These are phyloP conservation scores for Biston betularia DNA, from an alignment of 2,888 invertebrate species.

Conservation along the genomic window DNA sequence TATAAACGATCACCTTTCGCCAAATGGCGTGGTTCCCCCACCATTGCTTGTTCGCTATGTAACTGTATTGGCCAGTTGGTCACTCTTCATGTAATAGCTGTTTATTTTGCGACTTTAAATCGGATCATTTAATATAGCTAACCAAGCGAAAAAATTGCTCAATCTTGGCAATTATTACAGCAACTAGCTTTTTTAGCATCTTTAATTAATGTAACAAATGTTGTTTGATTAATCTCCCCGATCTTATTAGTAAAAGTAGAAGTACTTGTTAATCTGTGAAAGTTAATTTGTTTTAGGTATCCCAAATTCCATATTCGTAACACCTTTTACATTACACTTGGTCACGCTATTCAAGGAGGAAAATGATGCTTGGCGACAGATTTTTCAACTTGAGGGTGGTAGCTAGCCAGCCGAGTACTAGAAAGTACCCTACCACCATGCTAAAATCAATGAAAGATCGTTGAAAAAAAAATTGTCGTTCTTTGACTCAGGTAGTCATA, in stretches of 20 bases:
- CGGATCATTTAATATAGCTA: constrained; percentile 38
- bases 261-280: background rate
- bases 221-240: background rate
- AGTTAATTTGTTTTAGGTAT: background rate
- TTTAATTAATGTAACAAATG: background rate
- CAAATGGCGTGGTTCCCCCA: constrained; percentile 45
- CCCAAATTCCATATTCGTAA: background rate
- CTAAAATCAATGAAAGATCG: too few relatives aligned
- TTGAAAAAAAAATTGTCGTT: too few relatives aligned
- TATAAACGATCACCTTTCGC: constrained; percentile 45
- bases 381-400: too few relatives aligned
- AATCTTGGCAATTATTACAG: constrained; percentile 30
- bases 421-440: too few relatives aligned
- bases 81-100: constrained; percentile 34
- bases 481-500: too few relatives aligned
- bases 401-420: too few relatives aligned
- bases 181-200: constrained; percentile 9
- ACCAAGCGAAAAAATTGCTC: constrained; percentile 41
- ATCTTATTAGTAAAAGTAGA: background rate
- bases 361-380: too few relatives aligned
- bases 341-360: background rate
- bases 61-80: constrained; percentile 35
- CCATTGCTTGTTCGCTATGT: constrained; percentile 23
- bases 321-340: too few relatives aligned
- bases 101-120: constrained; percentile 33